Conservation (phyloP, 1,140 invertebrate species). For the Musca vetustissima region DNA sequence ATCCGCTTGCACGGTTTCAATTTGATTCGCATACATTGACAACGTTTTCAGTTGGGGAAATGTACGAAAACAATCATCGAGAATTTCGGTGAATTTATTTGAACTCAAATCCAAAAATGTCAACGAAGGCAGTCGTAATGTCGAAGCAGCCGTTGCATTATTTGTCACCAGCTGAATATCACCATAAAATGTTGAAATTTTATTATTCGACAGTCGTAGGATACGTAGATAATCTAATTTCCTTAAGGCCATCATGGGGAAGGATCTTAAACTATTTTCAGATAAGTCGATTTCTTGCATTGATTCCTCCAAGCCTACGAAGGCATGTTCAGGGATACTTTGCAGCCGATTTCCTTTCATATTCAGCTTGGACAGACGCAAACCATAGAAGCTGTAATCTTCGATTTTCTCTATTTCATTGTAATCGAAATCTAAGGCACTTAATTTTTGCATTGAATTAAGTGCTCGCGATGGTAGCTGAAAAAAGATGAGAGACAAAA, state of each 20-base stretch:
- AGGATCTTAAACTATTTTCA: conserved; percentile 80
- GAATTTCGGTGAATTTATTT: conserved; percentile 77
- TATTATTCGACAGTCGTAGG: conserved; percentile 81
- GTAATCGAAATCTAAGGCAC: conserved; percentile 79
- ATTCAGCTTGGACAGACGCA: conserved; percentile 79
- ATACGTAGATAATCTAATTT: conserved; percentile 73
- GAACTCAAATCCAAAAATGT: conserved; percentile 81
- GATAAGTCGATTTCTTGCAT: conserved; percentile 81
- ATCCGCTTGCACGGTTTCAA: conserved; percentile 74
- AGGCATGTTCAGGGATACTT: conserved; percentile 80
- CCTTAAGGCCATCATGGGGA: conserved; percentile 77
- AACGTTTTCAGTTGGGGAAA: conserved; percentile 78
- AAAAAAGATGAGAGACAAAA: conserved; percentile 6
- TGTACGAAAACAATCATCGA: conserved; percentile 74
- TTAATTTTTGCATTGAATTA: conserved; percentile 69
- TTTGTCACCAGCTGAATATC: conserved; percentile 47
- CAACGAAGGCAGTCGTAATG: conserved; percentile 68
- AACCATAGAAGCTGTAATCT: conserved; percentile 83
- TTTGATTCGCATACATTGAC: conserved; percentile 81
- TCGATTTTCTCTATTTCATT: conserved; percentile 82
- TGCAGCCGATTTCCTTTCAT: conserved; percentile 80
- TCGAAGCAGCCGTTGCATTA: conserved; percentile 49
- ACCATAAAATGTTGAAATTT: conserved; percentile 62
- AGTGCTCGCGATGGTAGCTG: conserved; percentile 80
- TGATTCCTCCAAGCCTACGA: conserved; percentile 78